Evolutionary conservation across 2,113 vertebrate genomes (phyloP).

Genomic region (Asarcornis scutulata): DNA sequence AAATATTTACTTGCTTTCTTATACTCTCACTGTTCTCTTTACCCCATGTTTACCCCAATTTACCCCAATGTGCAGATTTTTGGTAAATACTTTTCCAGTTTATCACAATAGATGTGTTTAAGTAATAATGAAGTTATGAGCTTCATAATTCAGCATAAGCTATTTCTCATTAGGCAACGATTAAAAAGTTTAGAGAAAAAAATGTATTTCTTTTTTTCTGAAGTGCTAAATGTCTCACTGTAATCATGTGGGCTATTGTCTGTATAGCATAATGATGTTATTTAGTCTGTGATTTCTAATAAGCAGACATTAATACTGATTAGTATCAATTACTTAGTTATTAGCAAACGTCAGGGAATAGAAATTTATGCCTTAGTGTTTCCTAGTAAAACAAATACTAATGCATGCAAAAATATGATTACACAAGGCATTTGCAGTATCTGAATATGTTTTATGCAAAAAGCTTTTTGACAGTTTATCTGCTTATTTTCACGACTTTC

Average conservation of each 20-base stretch:
- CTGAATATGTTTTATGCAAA: background rate
- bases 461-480: background rate
- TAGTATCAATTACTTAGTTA: constrained; percentile 21
- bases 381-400: background rate
- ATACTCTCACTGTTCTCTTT: background rate
- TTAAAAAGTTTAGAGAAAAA: background rate
- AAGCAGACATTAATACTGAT: background rate
- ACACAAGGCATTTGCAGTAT: background rate
- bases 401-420: background rate
- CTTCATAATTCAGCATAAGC: background rate
- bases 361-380: background rate
- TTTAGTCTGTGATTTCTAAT: background rate
- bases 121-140: background rate
- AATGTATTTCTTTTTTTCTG: background rate
- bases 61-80: background rate
- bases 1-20: background rate
- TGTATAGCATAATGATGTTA: background rate
- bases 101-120: background rate
- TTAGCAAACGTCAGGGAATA: constrained; percentile 1
- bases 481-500: background rate
- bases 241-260: background rate
- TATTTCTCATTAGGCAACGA: background rate
- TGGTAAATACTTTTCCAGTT: background rate
- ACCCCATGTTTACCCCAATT: background rate
- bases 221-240: background rate